Conservation (phyloP, 2,797 vertebrate genomes). For the Cephalopachus bancanus region DNA sequence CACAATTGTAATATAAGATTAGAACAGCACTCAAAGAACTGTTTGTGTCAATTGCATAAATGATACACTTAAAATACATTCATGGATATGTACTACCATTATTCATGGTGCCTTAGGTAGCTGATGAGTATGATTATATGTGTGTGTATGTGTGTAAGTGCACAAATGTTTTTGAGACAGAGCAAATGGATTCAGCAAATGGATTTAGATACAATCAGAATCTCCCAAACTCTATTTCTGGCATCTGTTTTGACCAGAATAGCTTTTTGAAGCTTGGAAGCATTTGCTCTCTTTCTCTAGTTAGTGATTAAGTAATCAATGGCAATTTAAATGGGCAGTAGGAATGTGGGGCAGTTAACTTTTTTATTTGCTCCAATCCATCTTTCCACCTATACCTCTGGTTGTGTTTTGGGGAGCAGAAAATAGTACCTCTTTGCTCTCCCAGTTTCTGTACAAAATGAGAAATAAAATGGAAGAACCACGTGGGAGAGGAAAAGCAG, state of each 20-base stretch:
- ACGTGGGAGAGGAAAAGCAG: neutral
- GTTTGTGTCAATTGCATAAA: constrained; percentile 72
- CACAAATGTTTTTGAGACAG: constrained; percentile 45
- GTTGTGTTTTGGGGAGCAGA: constrained; percentile 23
- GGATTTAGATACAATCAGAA: constrained; percentile 59
- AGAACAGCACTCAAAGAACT: constrained; percentile 75
- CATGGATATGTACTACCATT: constrained; percentile 76
- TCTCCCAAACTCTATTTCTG: constrained; percentile 65
- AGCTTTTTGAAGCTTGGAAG: constrained; percentile 61
- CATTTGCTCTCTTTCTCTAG: constrained; percentile 58
- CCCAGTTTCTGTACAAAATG: constrained; percentile 7
- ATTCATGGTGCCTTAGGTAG: constrained; percentile 56
- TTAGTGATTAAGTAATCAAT: constrained; percentile 62
- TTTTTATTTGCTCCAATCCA: constrained; percentile 18
- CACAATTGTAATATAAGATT: constrained; percentile 72
- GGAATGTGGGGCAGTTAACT: neutral
- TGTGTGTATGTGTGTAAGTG: neutral
- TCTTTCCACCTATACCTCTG: neutral
- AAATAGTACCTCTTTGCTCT: neutral
- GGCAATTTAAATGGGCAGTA: constrained; percentile 19
- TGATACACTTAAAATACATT: constrained; percentile 71
- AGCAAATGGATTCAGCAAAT: constrained; percentile 12
- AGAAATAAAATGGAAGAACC: constrained; percentile 15
- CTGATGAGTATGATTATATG: constrained; percentile 48
- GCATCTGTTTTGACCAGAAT: constrained; percentile 38